Base-by-base conservation (phyloP, 2,888 invertebrate genomes). In the Panopea generosa region DNA sequence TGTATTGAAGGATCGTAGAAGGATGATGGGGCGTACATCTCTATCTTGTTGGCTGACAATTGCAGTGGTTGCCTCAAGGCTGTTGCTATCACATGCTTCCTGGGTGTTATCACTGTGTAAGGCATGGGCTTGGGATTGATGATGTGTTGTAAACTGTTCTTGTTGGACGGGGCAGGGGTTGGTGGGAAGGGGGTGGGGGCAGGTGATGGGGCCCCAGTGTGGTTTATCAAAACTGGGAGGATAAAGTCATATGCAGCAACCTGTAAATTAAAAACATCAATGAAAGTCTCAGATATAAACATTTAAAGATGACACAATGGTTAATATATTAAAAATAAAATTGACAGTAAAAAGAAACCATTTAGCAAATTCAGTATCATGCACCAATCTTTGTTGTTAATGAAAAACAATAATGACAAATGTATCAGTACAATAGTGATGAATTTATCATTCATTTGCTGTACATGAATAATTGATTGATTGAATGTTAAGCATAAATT, bases 241-340 rank as follows among this genome's bases (percentile, higher is more conserved):
- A 90, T 75, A 82, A 92, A 92, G 77, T 92, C 91, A 86, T 93
- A 92, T 6, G 92, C 89, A 18, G 92, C 92, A 62, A 92, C 91
- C 92, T 92, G 87, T 3, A 70, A 63, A 60, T 33, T 14, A 26
- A n/a, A 61, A 70, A 24, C 1, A 20, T 7, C 20, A 11, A 2
- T 18, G 18, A 20, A 7, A 40, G 14, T 40, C 9, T 40, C 7
- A 40, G 40, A 7, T 40, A 14, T 11, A 40, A 14, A 7, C 7
- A 14, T 40, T 40, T 40, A 40, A 40, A 11, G 14, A 40, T 40
- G n/a, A n/a, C n/a, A n/a, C n/a, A n/a, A n/a, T n/a, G n/a, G n/a
- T 40, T 11, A 40, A 40, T 40, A 40, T 14, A 40, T 14, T 11
- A 40, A 40, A 11, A 11, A 40, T 14, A 40, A 40, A 16, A 40